Evolutionary conservation across 1,140 invertebrate genomes (phyloP).

Genomic region (Armadillidium nasatum): DNA sequence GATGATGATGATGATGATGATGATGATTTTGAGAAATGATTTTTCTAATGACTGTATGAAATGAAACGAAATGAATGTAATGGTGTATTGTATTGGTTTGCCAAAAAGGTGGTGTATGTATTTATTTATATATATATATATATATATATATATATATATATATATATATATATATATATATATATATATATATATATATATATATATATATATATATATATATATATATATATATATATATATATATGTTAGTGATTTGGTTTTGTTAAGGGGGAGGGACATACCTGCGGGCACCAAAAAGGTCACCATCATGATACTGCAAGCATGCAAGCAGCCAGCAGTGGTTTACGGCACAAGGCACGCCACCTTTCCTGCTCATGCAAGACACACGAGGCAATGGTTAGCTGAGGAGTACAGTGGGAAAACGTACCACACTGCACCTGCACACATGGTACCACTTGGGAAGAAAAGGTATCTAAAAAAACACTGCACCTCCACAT

Average conservation of each 20-base stretch:
- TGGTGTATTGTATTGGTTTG: too few species aligned
- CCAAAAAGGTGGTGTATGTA: not conserved
- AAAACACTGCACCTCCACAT: conserved; percentile 6
- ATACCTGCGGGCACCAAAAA: conserved; percentile 36
- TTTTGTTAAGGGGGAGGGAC: conserved; percentile 36
- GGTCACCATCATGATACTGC: conserved; percentile 36
- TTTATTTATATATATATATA: conserved; percentile 25
- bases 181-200: conserved; percentile 6
- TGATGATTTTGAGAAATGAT: too few species aligned
- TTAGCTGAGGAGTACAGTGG: conserved; percentile 8
- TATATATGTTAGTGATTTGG: conserved; percentile 8
- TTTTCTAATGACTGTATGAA: too few species aligned
- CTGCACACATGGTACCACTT: conserved; percentile 11
- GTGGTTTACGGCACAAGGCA: conserved; percentile 10
- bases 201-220: conserved; percentile 20
- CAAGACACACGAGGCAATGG: conserved; percentile 10
- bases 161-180: not conserved
- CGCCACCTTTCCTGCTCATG: conserved; percentile 10
- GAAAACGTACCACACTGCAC: conserved; percentile 11
- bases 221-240: conserved; percentile 18
- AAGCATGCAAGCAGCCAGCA: conserved; percentile 39
- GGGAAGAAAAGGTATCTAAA: conserved; percentile 11
- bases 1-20: too few species aligned
- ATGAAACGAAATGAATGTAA: too few species aligned
- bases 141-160: conserved; percentile 5